These are phyloP conservation scores for Plebejus anna DNA, from an alignment of 2,888 invertebrate species.

Conservation along the genomic window DNA sequence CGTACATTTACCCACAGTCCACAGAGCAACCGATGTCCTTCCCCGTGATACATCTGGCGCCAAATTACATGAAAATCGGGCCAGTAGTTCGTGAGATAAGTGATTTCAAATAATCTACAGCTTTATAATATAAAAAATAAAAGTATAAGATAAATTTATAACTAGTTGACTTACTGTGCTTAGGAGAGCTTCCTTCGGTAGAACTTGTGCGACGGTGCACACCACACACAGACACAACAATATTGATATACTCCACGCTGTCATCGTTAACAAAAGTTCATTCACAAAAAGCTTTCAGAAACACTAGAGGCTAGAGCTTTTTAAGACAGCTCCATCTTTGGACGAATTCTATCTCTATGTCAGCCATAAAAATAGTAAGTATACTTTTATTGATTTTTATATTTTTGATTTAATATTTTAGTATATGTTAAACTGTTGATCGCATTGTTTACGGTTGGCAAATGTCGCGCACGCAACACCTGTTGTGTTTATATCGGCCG, in stretches of 20 bases:
- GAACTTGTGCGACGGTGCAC: not conserved
- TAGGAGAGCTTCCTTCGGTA: not conserved
- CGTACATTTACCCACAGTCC: too few relatives aligned
- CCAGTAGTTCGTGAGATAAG: too few relatives aligned
- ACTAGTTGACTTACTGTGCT: constrained; percentile 11
- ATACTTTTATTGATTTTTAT: not conserved
- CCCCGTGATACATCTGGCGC: too few relatives aligned
- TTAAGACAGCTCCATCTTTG: not conserved
- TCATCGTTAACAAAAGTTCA: not conserved
- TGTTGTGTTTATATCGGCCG: constrained; percentile 9
- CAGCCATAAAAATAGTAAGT: not conserved
- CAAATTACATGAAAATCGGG: too few relatives aligned
- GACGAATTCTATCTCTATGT: not conserved
- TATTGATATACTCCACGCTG: not conserved
- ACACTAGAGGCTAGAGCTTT: not conserved
- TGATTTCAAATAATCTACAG: too few relatives aligned
- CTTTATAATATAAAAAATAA: too few relatives aligned
- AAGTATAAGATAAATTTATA: too few relatives aligned
- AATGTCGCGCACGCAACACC: not conserved
- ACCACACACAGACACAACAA: constrained; percentile 8
- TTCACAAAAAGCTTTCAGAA: not conserved
- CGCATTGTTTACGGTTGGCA: not conserved
- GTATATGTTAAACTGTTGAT: constrained; percentile 2
- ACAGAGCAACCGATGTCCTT: too few relatives aligned
- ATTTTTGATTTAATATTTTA: not conserved